A percentile compares a stretch with the other conserved stretches of the same genome.
Conservation (phyloP, 2,113 vertebrate species). For the Tursiops truncatus region DNA sequence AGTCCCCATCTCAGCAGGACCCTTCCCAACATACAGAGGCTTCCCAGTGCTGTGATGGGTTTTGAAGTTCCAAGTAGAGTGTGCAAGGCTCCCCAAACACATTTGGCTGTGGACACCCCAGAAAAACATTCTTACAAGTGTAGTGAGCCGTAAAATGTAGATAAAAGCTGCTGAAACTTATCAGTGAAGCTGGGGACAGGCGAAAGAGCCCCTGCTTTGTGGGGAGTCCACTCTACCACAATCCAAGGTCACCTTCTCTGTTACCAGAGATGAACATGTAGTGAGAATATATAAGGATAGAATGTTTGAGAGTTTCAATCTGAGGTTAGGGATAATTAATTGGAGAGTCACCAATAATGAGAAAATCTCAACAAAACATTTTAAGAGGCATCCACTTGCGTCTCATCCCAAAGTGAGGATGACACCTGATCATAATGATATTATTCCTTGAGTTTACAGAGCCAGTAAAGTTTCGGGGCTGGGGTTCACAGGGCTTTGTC, state of each 20-base stretch:
- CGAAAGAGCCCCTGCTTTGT: fast-evolving
- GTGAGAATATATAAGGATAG: neutral
- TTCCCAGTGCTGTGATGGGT: fast-evolving
- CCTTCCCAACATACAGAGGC: neutral
- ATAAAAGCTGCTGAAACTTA: too few species aligned
- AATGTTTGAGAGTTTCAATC: neutral
- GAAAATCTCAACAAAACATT: too few species aligned
- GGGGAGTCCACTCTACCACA: too few species aligned
- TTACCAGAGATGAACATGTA: neutral
- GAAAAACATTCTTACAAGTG: neutral
- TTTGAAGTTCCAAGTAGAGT: too few species aligned
- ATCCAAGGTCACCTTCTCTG: fast-evolving
- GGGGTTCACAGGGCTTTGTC: neutral
- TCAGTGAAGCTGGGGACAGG: too few species aligned
- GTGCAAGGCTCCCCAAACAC: neutral
- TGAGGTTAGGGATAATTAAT: neutral
- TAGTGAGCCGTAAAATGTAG: neutral
- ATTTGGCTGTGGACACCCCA: too few species aligned
- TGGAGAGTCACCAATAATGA: neutral
- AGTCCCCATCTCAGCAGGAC: too few species aligned
- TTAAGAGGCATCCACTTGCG: fast-evolving
- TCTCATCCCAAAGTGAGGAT: neutral
- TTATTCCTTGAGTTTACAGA: too few species aligned
- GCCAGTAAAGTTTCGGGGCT: neutral
- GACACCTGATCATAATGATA: too few species aligned